Base-by-base conservation (phyloP, 2,797 vertebrate genomes). In the Tangara arthus region DNA sequence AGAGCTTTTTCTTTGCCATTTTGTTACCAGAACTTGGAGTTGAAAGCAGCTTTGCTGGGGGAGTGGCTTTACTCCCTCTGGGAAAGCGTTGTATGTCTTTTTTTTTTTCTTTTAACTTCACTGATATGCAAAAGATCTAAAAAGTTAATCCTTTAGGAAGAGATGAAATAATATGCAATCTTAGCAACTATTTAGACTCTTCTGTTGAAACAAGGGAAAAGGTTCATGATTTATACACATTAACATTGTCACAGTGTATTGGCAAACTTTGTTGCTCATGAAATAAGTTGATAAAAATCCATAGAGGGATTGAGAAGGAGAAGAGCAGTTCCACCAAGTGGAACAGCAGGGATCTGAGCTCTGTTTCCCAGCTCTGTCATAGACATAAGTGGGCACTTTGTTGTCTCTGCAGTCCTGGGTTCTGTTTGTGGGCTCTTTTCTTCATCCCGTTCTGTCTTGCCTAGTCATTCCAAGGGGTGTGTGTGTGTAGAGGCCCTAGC, bases 111-210 rank as follows among this genome's bases (percentile, higher is more conserved):
- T 85, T 83, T 68, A 93, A 90, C 73, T 71, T 82, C 35, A 89
- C 59, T 95, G 91, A 87, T 94, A 78, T 86, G 73, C 42, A 46
- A 32, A 90, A 88, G 59, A 90, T 88, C 80, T 94, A 50, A 91
- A 91, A 96, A 87, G 49, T 57, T 90, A 89, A 79, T 91, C 83
- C 41, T 94, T 94, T 87, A 76, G 79, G 80, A 47, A 63, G 70
- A 87, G 77, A 73, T 80, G 76, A 96, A 80, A 64, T 93, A 72
- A 94, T 94, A 90, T 95, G 73, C 68, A 90, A n/a, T 95, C 77
- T 70, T 92, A 91, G 56, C 65, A 89, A 72, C 85, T 57, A 27
- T 95, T 87, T 69, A 72, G 56, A 35, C 11, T 76, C 46, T 77
- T 81, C 72, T 87, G 35, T 85, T 90, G 68, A 92, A 95, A 72